Percentiles rank a stretch among this genome's conserved stretches.
phyloP scores from a whole-genome alignment of 1,140 invertebrate species.

The Gonatopus flavifemur region DNA sequence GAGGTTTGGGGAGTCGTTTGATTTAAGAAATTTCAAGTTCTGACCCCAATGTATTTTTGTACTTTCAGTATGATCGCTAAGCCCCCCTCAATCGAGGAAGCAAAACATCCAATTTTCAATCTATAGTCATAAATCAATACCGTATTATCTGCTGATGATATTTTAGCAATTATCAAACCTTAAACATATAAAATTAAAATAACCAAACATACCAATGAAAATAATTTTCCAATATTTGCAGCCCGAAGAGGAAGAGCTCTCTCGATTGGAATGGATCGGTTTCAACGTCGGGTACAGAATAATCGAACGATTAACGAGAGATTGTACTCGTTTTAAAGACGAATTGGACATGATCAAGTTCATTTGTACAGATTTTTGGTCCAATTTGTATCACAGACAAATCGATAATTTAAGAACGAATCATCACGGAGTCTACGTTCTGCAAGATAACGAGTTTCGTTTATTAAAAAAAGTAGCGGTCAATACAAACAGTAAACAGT shows the following conservation, averaged over 20 bases:
- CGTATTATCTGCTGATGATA: too few relatives aligned
- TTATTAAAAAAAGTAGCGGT: slow-evolving; percentile 78
- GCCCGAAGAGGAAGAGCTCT: slow-evolving; percentile 84
- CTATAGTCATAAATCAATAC: too few relatives aligned
- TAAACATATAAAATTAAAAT: too few relatives aligned
- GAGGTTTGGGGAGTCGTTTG: too few relatives aligned
- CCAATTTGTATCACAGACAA: slow-evolving; percentile 94
- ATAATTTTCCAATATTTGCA: too few relatives aligned
- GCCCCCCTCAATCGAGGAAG: too few relatives aligned
- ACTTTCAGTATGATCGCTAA: too few relatives aligned
- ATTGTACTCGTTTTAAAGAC: slow-evolving; percentile 93
- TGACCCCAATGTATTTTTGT: too few relatives aligned
- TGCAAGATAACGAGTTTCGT: slow-evolving; percentile 95
- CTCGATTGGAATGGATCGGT: slow-evolving; percentile 87
- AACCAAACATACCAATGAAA: too few relatives aligned
- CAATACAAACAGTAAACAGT: slow-evolving; percentile 86
- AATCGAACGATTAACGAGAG: slow-evolving; percentile 90
- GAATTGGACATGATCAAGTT: slow-evolving; percentile 99
- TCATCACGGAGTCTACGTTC: slow-evolving; percentile 96
- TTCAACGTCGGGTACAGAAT: slow-evolving; percentile 90
- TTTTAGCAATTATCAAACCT: too few relatives aligned
- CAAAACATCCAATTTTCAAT: too few relatives aligned
- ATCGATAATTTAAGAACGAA: slow-evolving; percentile 98
- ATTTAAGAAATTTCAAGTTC: too few relatives aligned
- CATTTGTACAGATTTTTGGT: slow-evolving; percentile 99